phyloP scores from a whole-genome alignment of 2,113 vertebrate species.

The Melanerpes formicivorus region DNA sequence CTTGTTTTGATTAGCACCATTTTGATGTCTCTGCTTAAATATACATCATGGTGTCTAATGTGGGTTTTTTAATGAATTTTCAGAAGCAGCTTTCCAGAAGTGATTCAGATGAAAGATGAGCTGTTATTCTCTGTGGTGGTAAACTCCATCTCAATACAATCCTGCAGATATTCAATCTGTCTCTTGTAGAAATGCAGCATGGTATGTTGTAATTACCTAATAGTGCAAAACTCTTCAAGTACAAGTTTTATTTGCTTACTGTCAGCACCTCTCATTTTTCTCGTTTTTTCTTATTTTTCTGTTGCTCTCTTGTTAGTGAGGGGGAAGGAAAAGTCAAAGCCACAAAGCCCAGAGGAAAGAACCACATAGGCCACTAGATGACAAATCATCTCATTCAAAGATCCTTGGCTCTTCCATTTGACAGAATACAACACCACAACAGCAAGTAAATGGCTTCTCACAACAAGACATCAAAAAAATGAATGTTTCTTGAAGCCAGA shows the following conservation, averaged over 20 bases:
- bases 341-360: background rate
- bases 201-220: constrained; percentile 74
- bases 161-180: constrained; percentile 87
- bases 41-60: background rate
- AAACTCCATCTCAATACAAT: constrained; percentile 83
- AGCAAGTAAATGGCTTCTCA: background rate
- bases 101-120: constrained; percentile 82
- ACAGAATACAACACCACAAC: background rate
- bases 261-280: background rate
- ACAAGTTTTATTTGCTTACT: background rate
- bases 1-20: background rate
- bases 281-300: background rate
- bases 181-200: constrained; percentile 89
- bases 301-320: background rate
- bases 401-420: background rate
- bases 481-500: background rate
- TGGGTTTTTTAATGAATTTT: background rate
- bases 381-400: background rate
- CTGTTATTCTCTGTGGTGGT: constrained; percentile 87
- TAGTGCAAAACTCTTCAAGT: background rate
- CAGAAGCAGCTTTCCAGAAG: constrained; percentile 86
- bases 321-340: background rate
- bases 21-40: background rate
- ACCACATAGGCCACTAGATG: too few relatives aligned
- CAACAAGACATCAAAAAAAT: background rate